phyloP scores from a whole-genome alignment of 2,113 vertebrate genomes.

The Halcyon malimbica region DNA sequence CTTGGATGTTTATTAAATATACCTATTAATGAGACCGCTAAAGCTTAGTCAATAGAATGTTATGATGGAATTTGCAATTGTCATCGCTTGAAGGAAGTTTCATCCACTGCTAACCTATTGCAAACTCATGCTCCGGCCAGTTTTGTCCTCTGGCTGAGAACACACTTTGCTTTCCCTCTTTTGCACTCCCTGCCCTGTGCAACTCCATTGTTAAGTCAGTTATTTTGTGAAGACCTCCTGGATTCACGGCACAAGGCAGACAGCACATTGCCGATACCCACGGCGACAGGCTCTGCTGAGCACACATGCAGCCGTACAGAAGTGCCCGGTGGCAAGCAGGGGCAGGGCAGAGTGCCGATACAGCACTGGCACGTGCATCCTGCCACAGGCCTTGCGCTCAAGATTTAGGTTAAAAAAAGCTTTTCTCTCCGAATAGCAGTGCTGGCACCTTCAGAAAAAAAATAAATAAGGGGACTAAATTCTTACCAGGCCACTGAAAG shows the following conservation, averaged over 20 bases:
- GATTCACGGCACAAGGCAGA: background rate
- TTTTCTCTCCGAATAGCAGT: background rate
- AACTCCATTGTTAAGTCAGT: background rate
- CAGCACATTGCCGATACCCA: too few relatives aligned
- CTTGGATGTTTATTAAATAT: background rate
- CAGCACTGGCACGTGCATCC: rapidly evolving
- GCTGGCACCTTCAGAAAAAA: too few relatives aligned
- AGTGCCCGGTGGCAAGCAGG: rapidly evolving
- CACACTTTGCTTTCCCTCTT: background rate
- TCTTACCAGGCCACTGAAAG: background rate
- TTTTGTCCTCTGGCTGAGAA: background rate
- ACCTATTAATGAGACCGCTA: background rate
- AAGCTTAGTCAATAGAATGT: background rate
- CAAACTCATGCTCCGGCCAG: background rate
- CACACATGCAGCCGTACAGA: rapidly evolving
- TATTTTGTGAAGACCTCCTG: background rate
- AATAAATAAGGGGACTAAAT: background rate
- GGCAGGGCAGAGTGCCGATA: background rate
- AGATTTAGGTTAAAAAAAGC: background rate
- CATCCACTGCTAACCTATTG: background rate
- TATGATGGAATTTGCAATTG: background rate
- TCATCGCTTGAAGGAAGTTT: background rate
- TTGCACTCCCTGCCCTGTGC: background rate
- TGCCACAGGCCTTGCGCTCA: background rate
- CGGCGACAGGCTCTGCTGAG: rapidly evolving